These are phyloP conservation scores for Parelbella ahira DNA, from an alignment of 2,888 invertebrate genomes.

Conservation along the genomic window DNA sequence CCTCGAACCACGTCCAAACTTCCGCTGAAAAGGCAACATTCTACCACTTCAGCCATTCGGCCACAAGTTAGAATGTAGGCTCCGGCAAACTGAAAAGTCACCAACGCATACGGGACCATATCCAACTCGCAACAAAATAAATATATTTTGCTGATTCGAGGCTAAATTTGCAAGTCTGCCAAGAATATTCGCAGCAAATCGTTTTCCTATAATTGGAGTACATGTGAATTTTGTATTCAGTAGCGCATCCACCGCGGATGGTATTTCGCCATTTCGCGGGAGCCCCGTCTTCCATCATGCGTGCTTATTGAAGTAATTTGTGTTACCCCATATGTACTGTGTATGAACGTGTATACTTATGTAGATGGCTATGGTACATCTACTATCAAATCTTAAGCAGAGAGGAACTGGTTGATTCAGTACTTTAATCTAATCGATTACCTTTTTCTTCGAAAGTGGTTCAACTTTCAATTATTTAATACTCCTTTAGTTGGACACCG, in stretches of 20 bases:
- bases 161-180: constrained; percentile 79
- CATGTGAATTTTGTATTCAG: constrained; percentile 80
- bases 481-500: too few species aligned
- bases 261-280: constrained; percentile 72
- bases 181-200: constrained; percentile 80
- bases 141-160: constrained; percentile 78
- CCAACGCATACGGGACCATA: constrained; percentile 61
- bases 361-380: too few species aligned
- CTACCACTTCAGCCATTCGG: too few species aligned
- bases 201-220: constrained; percentile 81
- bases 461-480: too few species aligned
- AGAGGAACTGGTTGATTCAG: too few species aligned
- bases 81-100: constrained; percentile 58
- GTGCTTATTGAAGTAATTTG: constrained; percentile 75
- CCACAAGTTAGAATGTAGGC: constrained; percentile 37
- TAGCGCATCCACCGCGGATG: constrained; percentile 75
- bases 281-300: constrained; percentile 72
- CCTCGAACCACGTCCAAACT: too few species aligned
- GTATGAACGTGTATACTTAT: constrained; percentile 6
- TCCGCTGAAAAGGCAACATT: too few species aligned
- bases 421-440: too few species aligned
- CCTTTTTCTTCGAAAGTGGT: too few species aligned
- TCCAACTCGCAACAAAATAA: constrained; percentile 71
- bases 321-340: constrained; percentile 44
- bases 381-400: too few species aligned